Conservation (phyloP, 2,797 vertebrate species). For the Vespertilio murinus region DNA sequence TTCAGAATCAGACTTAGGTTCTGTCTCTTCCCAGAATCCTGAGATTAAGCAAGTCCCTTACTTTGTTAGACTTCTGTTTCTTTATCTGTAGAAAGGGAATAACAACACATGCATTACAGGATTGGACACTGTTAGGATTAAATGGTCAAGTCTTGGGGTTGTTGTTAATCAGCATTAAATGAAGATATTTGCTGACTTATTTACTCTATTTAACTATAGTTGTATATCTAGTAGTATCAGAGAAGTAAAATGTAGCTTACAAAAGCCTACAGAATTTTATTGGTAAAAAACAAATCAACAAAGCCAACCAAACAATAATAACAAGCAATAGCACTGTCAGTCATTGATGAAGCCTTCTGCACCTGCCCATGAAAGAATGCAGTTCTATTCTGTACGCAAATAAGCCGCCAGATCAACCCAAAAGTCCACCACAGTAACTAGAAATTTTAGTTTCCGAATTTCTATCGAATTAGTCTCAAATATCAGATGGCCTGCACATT, state of each 20-base stretch:
- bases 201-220: neutral
- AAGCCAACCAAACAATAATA: neutral
- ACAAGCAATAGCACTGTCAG: neutral
- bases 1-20: neutral
- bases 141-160: neutral
- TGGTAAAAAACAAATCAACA: neutral
- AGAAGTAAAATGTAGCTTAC: neutral
- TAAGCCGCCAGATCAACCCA: neutral
- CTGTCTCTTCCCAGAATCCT: neutral
- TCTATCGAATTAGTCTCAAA: slow-evolving; percentile 16
- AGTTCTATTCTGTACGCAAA: neutral
- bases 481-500: neutral
- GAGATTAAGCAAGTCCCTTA: neutral
- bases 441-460: neutral
- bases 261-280: neutral
- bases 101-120: neutral
- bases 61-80: neutral
- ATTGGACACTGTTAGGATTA: neutral
- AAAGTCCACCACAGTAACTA: neutral
- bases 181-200: neutral
- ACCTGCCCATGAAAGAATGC: neutral
- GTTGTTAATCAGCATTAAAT: neutral
- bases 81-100: neutral
- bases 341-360: neutral
- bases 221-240: neutral